Evolutionary conservation across 2,888 invertebrate genomes (phyloP).

Genomic region (Leucophora obtusa): DNA sequence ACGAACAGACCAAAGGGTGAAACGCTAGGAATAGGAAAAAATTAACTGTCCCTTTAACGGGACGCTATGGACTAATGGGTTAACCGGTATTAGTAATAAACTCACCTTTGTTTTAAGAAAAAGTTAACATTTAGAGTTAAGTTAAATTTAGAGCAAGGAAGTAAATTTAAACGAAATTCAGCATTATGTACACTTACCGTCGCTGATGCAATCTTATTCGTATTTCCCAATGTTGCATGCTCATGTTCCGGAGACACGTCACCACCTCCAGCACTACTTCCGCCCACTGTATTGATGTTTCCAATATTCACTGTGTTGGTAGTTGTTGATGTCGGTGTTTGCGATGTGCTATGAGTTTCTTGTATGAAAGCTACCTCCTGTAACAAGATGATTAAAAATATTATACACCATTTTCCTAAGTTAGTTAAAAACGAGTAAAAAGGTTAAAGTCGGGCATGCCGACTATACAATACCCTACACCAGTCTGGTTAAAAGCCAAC

Average conservation of each 20-base stretch:
- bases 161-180: too few species aligned
- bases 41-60: too few species aligned
- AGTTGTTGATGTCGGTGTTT: conserved; percentile 80
- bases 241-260: conserved; percentile 74
- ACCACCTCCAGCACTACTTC: conserved; percentile 66
- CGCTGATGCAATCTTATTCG: conserved; percentile 89
- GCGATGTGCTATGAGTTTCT: conserved; percentile 76
- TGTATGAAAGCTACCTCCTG: conserved; percentile 78
- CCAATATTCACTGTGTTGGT: conserved; percentile 82
- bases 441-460: too few species aligned
- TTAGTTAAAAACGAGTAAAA: too few species aligned
- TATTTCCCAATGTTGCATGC: conserved; percentile 72
- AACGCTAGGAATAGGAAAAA: too few species aligned
- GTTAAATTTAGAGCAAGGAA: too few species aligned
- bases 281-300: conserved; percentile 69
- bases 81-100: background rate
- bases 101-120: conserved; percentile 73
- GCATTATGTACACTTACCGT: conserved; percentile 82
- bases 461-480: too few species aligned
- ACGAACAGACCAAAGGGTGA: too few species aligned
- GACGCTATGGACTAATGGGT: too few species aligned
- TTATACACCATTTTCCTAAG: too few species aligned
- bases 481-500: too few species aligned
- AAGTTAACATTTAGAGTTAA: too few species aligned
- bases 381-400: conserved; percentile 18